Evolutionary conservation across 2,888 invertebrate species (phyloP), one percentile per base, ranked within the genome.

Genomic region (Acronicta psi): DNA sequence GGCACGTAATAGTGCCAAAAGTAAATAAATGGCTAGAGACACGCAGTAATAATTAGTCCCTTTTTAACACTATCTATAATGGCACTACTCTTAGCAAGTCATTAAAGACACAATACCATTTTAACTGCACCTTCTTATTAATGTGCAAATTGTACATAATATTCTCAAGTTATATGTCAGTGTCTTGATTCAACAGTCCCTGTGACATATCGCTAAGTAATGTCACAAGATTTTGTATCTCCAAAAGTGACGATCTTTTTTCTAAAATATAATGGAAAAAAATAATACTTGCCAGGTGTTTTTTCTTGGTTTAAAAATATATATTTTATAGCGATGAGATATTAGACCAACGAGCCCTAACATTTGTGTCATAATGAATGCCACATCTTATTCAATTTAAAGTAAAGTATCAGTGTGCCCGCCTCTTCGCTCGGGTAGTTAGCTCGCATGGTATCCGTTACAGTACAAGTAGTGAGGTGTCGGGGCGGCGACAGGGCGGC

Each of bases 371-470:
- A 3, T 0, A 11, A 29, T 11, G 25, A 25, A 20, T n/a, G 5
- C 20, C 5, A 2, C 5, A 20, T 20, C 20, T 20, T 20, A 20
- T 20, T 20, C 20, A 20, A 5, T 20, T 5, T 20, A 4, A 20
- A 2, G 5, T 20, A 16, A 8, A 25, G 34, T 44, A 41, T 64
- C 61, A 58, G 67, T 75, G 51, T 67, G 60, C 55, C 59, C 67
- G 43, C 58, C 59, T 69, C 52, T 58, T 57, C 40, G 29, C n/a
- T 18, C 36, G 54, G 43, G 71, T 81, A 82, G 83, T 77, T 82
- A 83, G 85, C 57, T 57, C 53, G 81, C 79, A 80, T 77, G 81
- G 72, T 79, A 69, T 75, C 53, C 72, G 73, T 83, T 83, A 65
- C 84, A 83, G 86, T 75, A 79, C 82, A 75, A 79, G 75, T 78